Base-by-base conservation (phyloP, 1,140 invertebrate genomes). In the Ceratoteleas bidentatus region DNA sequence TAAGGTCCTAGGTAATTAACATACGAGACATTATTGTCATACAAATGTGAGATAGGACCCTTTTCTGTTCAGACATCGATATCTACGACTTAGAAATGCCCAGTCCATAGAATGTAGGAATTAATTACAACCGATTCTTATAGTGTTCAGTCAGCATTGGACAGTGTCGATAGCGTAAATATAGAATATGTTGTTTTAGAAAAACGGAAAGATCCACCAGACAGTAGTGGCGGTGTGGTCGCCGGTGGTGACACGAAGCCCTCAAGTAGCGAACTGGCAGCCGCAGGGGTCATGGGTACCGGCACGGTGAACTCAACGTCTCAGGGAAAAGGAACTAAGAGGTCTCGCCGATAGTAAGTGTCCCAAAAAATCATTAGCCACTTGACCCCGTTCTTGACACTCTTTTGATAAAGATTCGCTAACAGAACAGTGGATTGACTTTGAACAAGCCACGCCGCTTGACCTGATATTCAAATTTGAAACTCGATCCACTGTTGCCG, bases 321-420 rank as follows among this genome's bases (percentile, higher is more conserved):
- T 61, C 90, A 92, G 68, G 91, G 89, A 83, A 94, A 94, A 86
- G 93, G 93, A 83, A 92, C 91, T 75, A 96, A 96, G 86, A 91
- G 96, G 85, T 94, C 95, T 47, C 92, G 96, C 64, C 92, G 95
- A 93, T 96, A 96, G 95, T 96, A 93, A 95, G 95, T 95, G 88
- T 90, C 73, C 62, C 54, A 7, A 65, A 43, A 60, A 52, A 62
- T 75, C 38, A 16, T n/a, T 49, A 52, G 52, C n/a, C 3, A 33
- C 9, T 45, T 50, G 1, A 2, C 16, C 15, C 3, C n/a, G n/a
- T n/a, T n/a, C n/a, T n/a, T n/a, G n/a, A n/a, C n/a, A n/a, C n/a
- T n/a, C n/a, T n/a, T n/a, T n/a, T n/a, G n/a, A n/a, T n/a, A n/a
- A n/a, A n/a, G n/a, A 43, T 43, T 43, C 40, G 9, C 34, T 36